phyloP scores from a whole-genome alignment of 2,888 invertebrate genomes.

The Platycheirus albimanus region DNA sequence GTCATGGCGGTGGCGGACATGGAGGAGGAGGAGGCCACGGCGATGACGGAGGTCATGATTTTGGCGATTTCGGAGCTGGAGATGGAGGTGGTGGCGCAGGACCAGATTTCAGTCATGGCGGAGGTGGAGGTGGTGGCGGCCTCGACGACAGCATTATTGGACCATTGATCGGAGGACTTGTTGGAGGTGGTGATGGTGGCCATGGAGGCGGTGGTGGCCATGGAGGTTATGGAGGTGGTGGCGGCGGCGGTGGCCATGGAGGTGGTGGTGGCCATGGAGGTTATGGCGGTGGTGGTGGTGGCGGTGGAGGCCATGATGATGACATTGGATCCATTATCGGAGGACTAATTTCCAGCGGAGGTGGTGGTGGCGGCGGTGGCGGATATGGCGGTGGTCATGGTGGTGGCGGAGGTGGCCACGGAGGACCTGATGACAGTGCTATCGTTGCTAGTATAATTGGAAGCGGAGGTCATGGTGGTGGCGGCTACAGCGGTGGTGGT shows the following conservation, averaged over 20 bases:
- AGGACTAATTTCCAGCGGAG: no score
- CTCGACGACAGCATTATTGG: conserved; percentile 11
- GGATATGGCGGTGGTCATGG: background rate
- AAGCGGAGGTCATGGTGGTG: background rate
- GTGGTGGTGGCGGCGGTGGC: background rate
- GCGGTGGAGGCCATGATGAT: background rate
- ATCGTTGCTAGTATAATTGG: conserved; percentile 15
- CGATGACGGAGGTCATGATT: background rate
- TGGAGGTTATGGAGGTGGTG: background rate
- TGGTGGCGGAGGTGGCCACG: conserved; percentile 7
- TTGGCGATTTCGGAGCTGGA: background rate
- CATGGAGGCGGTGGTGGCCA: background rate
- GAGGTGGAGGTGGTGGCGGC: background rate
- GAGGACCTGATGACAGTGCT: conserved; percentile 10
- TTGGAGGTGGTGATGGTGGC: conserved; percentile 5
- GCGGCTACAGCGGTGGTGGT: conserved; percentile 16
- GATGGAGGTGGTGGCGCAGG: background rate
- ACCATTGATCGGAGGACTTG: background rate
- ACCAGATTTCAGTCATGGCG: no score
- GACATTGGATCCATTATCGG: background rate
- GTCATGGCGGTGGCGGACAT: conserved; percentile 46
- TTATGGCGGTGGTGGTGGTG: background rate
- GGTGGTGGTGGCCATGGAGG: conserved; percentile 14
- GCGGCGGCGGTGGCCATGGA: background rate
- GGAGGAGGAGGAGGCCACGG: conserved; percentile 35